A percentile compares a stretch with the other conserved stretches of the same genome.
phyloP scores from a whole-genome alignment of 2,113 vertebrate species.

The Noctilio leporinus region DNA sequence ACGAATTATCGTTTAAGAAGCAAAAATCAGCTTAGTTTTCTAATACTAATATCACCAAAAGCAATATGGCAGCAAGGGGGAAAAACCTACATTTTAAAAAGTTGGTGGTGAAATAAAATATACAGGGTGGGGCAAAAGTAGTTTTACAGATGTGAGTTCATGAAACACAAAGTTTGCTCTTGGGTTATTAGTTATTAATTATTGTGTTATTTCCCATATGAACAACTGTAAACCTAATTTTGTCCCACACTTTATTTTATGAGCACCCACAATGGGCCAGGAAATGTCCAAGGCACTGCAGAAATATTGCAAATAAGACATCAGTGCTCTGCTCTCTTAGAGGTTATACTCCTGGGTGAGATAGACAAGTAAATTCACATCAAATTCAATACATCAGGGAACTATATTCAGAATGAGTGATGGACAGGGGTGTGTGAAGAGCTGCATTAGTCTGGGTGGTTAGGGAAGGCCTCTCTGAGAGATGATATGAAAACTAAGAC shows the following conservation, averaged over 20 bases:
- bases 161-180: too few relatives aligned
- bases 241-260: neutral
- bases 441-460: too few relatives aligned
- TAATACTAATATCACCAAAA: neutral
- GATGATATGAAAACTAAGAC: neutral
- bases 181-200: too few relatives aligned
- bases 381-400: neutral
- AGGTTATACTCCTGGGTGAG: neutral
- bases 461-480: neutral
- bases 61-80: neutral
- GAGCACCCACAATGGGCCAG: neutral
- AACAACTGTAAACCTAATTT: too few relatives aligned
- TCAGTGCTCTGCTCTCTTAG: neutral
- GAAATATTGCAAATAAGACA: neutral
- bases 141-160: too few relatives aligned
- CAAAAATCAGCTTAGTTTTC: constrained; percentile 1
- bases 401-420: neutral
- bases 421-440: neutral
- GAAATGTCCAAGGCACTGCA: neutral
- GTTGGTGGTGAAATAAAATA: neutral
- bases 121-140: neutral
- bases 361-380: neutral
- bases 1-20: neutral
- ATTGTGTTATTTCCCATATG: too few relatives aligned
- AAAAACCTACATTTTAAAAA: neutral